Percentiles rank a stretch among this genome's conserved stretches.
Conservation (phyloP, 2,888 invertebrate species). For the Campoplex capitator region DNA sequence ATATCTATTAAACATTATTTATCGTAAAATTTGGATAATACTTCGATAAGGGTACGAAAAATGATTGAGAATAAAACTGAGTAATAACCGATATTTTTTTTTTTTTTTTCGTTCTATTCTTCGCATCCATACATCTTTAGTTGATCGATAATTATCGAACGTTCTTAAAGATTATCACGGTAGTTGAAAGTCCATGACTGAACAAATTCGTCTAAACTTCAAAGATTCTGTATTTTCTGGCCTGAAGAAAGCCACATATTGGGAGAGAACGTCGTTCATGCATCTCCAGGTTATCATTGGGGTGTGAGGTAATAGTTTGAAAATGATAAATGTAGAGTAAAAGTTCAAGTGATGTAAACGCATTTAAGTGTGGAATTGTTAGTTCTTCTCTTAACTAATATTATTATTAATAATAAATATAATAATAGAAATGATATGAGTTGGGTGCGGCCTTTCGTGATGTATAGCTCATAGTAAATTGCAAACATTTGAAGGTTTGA, state of each 20-base stretch:
- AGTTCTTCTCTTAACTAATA: not conserved
- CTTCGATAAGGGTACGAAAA: not conserved
- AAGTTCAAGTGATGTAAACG: not conserved
- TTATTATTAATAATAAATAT: not conserved
- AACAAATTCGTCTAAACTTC: not conserved
- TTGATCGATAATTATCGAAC: not conserved
- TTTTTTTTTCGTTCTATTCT: not conserved
- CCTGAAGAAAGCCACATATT: not conserved
- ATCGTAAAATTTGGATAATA: not conserved
- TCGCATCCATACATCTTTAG: not conserved
- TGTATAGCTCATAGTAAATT: slow-evolving; percentile 81
- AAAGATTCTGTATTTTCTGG: not conserved
- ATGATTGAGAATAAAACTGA: not conserved
- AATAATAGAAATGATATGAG: not conserved
- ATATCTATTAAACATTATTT: not conserved
- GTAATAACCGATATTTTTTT: not conserved
- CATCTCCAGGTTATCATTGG: not conserved
- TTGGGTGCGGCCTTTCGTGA: slow-evolving; percentile 71
- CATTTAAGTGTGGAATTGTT: not conserved
- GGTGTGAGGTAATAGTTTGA: not conserved
- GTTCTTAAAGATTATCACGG: not conserved
- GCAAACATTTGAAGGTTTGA: slow-evolving; percentile 24
- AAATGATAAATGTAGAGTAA: not conserved
- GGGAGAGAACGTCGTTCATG: not conserved
- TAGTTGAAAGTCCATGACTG: not conserved